Evolutionary conservation across 2,797 vertebrate species (phyloP).

Genomic region (Ptychadena robeensis): DNA sequence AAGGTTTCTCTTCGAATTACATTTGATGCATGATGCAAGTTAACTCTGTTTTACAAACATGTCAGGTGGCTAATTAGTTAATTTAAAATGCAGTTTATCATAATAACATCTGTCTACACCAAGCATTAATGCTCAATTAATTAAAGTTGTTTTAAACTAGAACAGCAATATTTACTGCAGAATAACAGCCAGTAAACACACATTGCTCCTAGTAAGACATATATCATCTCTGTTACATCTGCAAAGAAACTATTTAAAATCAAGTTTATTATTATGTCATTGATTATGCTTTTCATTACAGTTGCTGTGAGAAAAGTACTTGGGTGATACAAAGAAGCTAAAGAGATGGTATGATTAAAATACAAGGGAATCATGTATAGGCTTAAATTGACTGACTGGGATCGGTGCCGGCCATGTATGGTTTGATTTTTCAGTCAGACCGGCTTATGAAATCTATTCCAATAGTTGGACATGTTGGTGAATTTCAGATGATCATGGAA

Average conservation of each 20-base stretch:
- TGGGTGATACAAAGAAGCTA: background rate
- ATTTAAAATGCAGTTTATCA: slow-evolving; percentile 17
- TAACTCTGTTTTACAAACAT: background rate
- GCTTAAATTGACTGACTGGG: too few relatives aligned
- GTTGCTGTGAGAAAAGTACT: background rate
- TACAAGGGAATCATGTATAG: background rate
- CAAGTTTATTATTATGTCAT: slow-evolving; percentile 37
- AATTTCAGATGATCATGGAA: too few relatives aligned
- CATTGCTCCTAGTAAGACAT: slow-evolving; percentile 1
- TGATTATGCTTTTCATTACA: slow-evolving; percentile 12
- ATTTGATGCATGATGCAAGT: slow-evolving; percentile 11
- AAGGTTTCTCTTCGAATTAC: background rate
- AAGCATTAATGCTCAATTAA: slow-evolving; percentile 15
- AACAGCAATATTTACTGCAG: slow-evolving; percentile 29
- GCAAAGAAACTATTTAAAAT: background rate
- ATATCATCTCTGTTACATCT: background rate
- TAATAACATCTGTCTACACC: slow-evolving; percentile 17
- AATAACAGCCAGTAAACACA: slow-evolving; percentile 22
- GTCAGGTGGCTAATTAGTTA: slow-evolving; percentile 9
- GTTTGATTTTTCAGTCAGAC: too few relatives aligned
- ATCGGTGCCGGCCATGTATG: too few relatives aligned
- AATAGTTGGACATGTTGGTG: too few relatives aligned
- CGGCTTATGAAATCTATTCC: too few relatives aligned
- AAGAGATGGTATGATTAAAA: background rate
- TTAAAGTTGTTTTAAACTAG: background rate